Evolutionary conservation across 2,113 vertebrate species (phyloP), one percentile per base, ranked within the genome.

Genomic region (Sclerurus mexicanus): DNA sequence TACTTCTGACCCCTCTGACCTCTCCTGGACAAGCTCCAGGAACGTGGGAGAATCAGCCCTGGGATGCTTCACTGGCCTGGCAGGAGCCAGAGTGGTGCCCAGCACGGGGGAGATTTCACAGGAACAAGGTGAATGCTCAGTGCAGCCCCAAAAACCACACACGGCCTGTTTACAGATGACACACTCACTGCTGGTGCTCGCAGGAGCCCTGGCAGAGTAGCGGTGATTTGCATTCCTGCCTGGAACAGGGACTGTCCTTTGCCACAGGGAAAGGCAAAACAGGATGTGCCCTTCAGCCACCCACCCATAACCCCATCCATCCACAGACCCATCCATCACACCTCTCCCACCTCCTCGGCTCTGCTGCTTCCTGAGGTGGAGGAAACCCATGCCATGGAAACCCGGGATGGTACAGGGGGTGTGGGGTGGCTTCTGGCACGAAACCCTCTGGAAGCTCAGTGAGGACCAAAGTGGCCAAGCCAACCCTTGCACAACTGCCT

Each of bases 151-250:
- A 22, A 40, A 40, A 1, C 5, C 5, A 0, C 44, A 5, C 37
- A 0, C 4, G 11, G 44, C 55, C 64, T 2, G 1, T 10, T 21
- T 5, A 2, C 1, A 12, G 30, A 4, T 1, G 17, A 9, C 46
- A 40, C 4, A 0, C n/a, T 44, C 0, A 0, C 52, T 21, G 78
- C 4, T 1, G 25, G 33, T 1, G 5, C 66, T 40, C 18, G 2
- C 9, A 0, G 1, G 14, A 82, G 83, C 63, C 74, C 88, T 8
- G 73, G 75, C 87, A 60, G 31, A 9, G 58, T 2, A 33, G 31
- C 9, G 1, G 56, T 0, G 2, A 47, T 35, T 27, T 17, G 24
- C 69, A 17, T 7, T 21, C 64, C 92, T 30, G 35, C 80, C 73
- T 7, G 30, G 55, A n/a, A 23, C 44, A 7, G 52, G 3, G 0